These are phyloP conservation scores for Pavo muticus DNA, from an alignment of 2,113 vertebrate genomes.

Conservation along the genomic window DNA sequence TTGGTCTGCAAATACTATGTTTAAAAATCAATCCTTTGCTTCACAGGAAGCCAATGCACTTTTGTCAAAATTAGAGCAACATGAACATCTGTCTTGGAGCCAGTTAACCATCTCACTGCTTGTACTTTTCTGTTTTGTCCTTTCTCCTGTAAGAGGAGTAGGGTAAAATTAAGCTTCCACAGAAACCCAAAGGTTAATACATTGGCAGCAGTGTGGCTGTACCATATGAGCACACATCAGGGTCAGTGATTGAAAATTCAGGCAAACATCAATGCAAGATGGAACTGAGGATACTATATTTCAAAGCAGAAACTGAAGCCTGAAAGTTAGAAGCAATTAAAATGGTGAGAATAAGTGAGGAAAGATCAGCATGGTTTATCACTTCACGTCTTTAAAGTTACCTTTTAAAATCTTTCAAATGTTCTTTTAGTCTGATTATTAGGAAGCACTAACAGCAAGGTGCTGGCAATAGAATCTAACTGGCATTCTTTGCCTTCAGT, in stretches of 20 bases:
- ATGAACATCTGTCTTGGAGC: conserved; percentile 39
- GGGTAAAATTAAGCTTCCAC: not conserved
- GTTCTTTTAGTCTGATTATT: not conserved
- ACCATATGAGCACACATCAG: not conserved
- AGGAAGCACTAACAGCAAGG: not conserved
- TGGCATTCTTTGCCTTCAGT: not conserved
- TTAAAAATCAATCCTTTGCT: conserved; percentile 73
- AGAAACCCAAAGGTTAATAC: conserved; percentile 22
- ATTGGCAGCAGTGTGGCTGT: not conserved
- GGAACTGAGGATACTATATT: not conserved
- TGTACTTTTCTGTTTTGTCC: not conserved
- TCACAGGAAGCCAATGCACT: conserved; percentile 65
- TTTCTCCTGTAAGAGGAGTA: not conserved
- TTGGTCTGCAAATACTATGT: conserved; percentile 65
- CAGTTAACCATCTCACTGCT: conserved; percentile 54
- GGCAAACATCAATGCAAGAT: not conserved
- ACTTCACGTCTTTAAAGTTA: not conserved
- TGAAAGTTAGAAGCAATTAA: not conserved
- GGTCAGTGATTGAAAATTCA: conserved; percentile 46
- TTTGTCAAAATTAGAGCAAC: conserved; percentile 68
- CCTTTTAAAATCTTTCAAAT: not conserved
- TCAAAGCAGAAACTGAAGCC: conserved; percentile 9
- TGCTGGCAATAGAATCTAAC: not conserved
- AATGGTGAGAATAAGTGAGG: not conserved
- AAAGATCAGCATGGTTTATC: not conserved